These are phyloP conservation scores for Xylocopa sonorina DNA, from an alignment of 1,140 invertebrate species.

Conservation along the genomic window DNA sequence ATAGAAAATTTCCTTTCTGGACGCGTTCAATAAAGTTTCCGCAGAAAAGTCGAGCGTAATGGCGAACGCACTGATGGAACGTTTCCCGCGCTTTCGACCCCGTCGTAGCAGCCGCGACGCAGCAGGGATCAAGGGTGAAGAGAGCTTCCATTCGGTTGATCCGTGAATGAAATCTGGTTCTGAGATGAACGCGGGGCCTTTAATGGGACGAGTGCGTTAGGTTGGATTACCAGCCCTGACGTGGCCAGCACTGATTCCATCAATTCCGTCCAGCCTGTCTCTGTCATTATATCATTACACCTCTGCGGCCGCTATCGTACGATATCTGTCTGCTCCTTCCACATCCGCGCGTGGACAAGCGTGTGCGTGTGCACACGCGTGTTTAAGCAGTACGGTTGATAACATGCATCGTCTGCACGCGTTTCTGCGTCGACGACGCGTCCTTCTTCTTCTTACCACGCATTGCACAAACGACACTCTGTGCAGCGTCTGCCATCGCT, in stretches of 20 bases:
- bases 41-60: background rate
- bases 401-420: background rate
- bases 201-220: constrained; percentile 62
- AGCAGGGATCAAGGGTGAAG: constrained; percentile 42
- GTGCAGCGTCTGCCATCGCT: constrained; percentile 4
- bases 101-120: background rate
- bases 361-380: background rate
- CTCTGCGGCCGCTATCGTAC: constrained; percentile 58
- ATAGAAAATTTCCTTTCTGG: background rate
- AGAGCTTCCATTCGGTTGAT: constrained; percentile 33
- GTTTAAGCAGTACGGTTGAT: background rate
- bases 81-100: background rate
- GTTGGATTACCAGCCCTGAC: constrained; percentile 72
- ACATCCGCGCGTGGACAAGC: background rate
- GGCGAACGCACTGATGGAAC: background rate
- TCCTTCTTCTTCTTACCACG: background rate
- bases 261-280: constrained; percentile 76
- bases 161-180: constrained; percentile 48
- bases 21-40: background rate
- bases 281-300: constrained; percentile 77
- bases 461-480: background rate
- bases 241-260: constrained; percentile 75
- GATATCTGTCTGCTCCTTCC: constrained; percentile 56
- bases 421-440: too few species aligned
- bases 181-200: constrained; percentile 50